Evolutionary conservation across 2,888 invertebrate species (phyloP).

Genomic region (Atrina japonica): DNA sequence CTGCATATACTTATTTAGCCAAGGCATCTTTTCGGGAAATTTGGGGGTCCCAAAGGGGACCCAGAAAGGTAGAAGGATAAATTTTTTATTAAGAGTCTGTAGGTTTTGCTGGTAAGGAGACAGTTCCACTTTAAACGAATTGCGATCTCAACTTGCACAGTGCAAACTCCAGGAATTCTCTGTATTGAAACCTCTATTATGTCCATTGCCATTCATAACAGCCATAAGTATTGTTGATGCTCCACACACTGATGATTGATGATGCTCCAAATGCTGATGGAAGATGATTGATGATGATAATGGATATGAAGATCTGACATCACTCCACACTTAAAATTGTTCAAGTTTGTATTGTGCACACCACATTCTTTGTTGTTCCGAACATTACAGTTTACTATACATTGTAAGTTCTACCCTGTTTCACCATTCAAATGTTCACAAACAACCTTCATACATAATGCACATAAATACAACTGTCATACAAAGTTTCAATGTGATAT

Average conservation of each 20-base stretch:
- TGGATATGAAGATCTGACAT: too few relatives aligned
- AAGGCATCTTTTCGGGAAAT: slow-evolving; percentile 59
- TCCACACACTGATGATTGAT: too few relatives aligned
- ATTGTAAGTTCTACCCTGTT: neutral
- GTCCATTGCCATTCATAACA: slow-evolving; percentile 6
- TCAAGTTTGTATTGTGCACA: too few relatives aligned
- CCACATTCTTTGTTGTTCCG: too few relatives aligned
- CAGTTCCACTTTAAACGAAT: slow-evolving; percentile 22
- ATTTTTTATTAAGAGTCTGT: neutral
- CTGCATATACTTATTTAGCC: slow-evolving; percentile 20
- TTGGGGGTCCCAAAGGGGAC: slow-evolving; percentile 77
- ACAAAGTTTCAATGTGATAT: neutral
- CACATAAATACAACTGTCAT: neutral
- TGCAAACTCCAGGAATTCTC: slow-evolving; percentile 28
- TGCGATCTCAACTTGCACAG: neutral
- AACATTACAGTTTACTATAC: neutral
- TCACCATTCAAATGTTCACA: neutral
- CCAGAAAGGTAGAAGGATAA: slow-evolving; percentile 62
- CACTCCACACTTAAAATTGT: too few relatives aligned
- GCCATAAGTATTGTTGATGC: too few relatives aligned
- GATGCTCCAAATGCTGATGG: too few relatives aligned
- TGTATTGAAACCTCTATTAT: neutral
- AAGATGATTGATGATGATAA: too few relatives aligned
- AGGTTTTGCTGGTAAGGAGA: slow-evolving; percentile 5
- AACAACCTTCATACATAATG: neutral